These are phyloP conservation scores for Sturnira hondurensis DNA, from an alignment of 2,113 vertebrate genomes.

Conservation along the genomic window DNA sequence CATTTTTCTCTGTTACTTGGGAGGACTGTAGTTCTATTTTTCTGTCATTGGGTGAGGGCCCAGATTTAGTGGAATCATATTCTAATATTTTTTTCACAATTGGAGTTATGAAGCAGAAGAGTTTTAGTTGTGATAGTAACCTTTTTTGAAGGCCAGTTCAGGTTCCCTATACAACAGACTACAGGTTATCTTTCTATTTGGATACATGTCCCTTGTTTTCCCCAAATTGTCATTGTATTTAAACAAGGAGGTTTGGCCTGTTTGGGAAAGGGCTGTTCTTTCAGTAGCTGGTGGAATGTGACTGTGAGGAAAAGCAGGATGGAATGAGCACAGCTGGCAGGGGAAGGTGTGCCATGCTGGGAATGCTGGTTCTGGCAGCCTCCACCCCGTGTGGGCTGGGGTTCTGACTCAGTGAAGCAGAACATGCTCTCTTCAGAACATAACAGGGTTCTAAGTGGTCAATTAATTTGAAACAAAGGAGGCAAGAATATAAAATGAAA, in stretches of 20 bases:
- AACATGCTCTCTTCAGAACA: neutral
- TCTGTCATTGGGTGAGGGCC: neutral
- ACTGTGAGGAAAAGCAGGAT: neutral
- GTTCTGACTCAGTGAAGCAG: neutral
- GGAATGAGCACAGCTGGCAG: neutral
- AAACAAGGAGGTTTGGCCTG: neutral
- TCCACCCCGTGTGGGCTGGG: accelerated
- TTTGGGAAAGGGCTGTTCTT: neutral
- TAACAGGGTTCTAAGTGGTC: neutral
- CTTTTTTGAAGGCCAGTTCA: neutral
- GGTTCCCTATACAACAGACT: neutral
- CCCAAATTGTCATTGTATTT: neutral
- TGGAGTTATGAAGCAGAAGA: neutral
- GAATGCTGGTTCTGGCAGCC: neutral
- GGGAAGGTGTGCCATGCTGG: neutral
- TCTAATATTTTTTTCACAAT: neutral
- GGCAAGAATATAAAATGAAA: neutral
- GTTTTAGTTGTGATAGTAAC: neutral
- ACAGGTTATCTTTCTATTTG: neutral
- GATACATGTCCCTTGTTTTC: neutral
- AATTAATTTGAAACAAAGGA: neutral
- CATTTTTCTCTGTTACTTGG: constrained; percentile 15
- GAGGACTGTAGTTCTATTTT: neutral
- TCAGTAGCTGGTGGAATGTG: neutral
- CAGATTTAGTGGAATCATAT: constrained; percentile 2